Conservation (phyloP, 1,140 invertebrate genomes). For the Bombus confusus region DNA sequence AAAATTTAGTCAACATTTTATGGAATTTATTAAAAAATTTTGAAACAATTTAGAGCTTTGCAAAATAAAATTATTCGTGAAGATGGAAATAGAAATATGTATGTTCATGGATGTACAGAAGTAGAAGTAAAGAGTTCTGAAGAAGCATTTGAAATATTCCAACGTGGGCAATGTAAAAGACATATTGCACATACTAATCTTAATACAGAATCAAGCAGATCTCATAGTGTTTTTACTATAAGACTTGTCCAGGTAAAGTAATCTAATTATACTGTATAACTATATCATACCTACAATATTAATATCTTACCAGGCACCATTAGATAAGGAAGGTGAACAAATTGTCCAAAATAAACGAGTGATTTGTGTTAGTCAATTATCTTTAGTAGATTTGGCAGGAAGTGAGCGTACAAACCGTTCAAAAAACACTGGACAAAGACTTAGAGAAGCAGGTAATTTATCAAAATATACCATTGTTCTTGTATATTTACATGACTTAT, state of each 20-base stretch:
- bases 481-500: background rate
- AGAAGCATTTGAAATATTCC: slow-evolving; percentile 94
- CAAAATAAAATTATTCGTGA: slow-evolving; percentile 89
- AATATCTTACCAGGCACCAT: slow-evolving; percentile 85
- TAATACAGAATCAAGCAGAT: slow-evolving; percentile 95
- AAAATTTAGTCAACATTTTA: background rate
- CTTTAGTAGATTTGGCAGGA: slow-evolving; percentile 96
- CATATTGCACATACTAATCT: slow-evolving; percentile 93
- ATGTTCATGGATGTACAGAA: slow-evolving; percentile 94
- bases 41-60: slow-evolving; percentile 71
- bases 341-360: slow-evolving; percentile 86
- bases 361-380: slow-evolving; percentile 91
- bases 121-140: slow-evolving; percentile 94
- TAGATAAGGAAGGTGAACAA: slow-evolving; percentile 87
- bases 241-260: slow-evolving; percentile 89
- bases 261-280: background rate
- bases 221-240: slow-evolving; percentile 96
- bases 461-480: slow-evolving; percentile 41
- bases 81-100: slow-evolving; percentile 92
- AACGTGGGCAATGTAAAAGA: slow-evolving; percentile 91
- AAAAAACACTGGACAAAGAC: slow-evolving; percentile 90
- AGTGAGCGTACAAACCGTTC: slow-evolving; percentile 94
- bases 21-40: background rate
- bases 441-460: slow-evolving; percentile 89
- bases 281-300: background rate